Conservation (phyloP, 53 echinoderm and acorn worm species). For the Hippasteria phrygiana region DNA sequence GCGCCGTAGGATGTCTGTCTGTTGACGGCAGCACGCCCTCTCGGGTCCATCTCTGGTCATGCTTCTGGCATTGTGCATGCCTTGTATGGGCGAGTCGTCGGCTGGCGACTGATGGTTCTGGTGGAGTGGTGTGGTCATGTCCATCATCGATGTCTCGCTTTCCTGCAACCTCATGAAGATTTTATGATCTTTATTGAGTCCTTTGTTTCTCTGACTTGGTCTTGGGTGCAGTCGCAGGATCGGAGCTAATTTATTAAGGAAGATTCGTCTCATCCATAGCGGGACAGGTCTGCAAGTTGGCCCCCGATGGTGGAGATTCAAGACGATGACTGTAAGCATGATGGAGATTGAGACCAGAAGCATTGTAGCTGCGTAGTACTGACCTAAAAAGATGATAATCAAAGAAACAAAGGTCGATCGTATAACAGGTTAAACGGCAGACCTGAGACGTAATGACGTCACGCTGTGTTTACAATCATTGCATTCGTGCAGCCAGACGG, state of each 20-base stretch:
- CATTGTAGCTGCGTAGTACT: conserved; percentile 98
- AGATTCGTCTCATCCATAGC: conserved; percentile 69
- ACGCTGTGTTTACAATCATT: too few relatives aligned
- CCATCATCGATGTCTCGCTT: conserved; percentile 63
- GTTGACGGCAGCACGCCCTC: conserved; percentile 60
- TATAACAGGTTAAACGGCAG: too few relatives aligned
- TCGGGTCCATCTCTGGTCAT: conserved; percentile 59
- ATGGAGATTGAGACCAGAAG: conserved; percentile 95
- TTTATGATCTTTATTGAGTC: conserved; percentile 26
- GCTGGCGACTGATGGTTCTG: conserved; percentile 53
- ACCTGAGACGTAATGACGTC: too few relatives aligned
- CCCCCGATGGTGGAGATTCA: conserved; percentile 96
- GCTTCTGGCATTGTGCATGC: conserved; percentile 66
- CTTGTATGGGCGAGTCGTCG: conserved; percentile 73
- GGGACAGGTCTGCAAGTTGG: conserved; percentile 84
- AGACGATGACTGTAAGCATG: conserved; percentile 85
- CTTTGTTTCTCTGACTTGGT: conserved; percentile 29
- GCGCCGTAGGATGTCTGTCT: conserved; percentile 73
- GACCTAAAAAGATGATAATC: conserved; percentile 65
- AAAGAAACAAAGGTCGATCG: too few relatives aligned
- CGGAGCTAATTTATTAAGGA: conserved; percentile 71
- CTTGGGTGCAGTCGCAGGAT: conserved; percentile 69
- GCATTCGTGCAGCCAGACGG: too few relatives aligned
- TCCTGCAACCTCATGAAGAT: conserved; percentile 56
- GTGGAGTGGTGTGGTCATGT: conserved; percentile 66